Evolutionary conservation across 1,140 invertebrate genomes (phyloP).

Genomic region (Argopecten irradians): DNA sequence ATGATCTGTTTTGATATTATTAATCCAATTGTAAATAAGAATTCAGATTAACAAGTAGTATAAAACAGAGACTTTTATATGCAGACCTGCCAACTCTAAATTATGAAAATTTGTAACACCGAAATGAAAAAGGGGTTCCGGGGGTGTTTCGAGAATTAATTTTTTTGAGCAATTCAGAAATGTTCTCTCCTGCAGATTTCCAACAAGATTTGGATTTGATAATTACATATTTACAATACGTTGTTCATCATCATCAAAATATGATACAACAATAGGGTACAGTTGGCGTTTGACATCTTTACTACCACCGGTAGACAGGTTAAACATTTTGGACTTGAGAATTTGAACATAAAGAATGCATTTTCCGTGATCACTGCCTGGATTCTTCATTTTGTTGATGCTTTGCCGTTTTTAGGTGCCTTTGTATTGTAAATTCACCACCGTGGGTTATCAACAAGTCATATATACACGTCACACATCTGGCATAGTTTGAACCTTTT

Average conservation of each 20-base stretch:
- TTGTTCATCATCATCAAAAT: constrained; percentile 30
- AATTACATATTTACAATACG: neutral
- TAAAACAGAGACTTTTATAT: no score
- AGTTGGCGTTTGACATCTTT: constrained; percentile 29
- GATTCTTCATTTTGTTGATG: neutral
- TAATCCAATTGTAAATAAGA: no score
- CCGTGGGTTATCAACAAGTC: constrained; percentile 24
- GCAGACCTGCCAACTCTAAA: no score
- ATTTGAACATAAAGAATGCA: neutral
- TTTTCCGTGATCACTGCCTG: neutral
- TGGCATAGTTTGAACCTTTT: neutral
- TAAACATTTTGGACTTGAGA: constrained; percentile 8
- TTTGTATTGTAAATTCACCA: neutral
- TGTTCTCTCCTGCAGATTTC: constrained; percentile 35
- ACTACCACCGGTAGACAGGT: constrained; percentile 4
- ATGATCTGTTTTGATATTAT: no score
- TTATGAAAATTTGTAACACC: no score
- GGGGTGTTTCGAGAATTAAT: no score
- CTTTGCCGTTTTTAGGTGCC: neutral
- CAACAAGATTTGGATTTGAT: neutral
- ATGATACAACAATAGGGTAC: constrained; percentile 28
- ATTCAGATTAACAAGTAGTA: no score
- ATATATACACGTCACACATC: constrained; percentile 41
- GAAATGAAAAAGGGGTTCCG: no score
- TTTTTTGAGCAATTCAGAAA: no score